Percentiles rank a stretch among this genome's conserved stretches.
phyloP scores from a whole-genome alignment of 2,113 vertebrate species.

The Dermatemys mawii region DNA sequence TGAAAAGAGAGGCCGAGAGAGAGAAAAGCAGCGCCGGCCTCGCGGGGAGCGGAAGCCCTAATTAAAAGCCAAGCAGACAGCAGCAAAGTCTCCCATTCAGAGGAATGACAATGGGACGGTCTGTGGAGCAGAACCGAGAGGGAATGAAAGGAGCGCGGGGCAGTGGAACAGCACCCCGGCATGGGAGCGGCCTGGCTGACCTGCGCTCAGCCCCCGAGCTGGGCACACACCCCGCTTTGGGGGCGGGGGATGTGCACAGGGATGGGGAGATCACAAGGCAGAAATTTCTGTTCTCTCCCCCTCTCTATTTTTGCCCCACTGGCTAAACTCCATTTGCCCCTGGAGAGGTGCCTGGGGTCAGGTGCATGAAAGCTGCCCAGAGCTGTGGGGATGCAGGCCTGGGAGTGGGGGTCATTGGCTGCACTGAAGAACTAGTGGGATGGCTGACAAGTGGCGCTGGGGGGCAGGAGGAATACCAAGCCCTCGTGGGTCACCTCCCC shows the following conservation, averaged over 20 bases:
- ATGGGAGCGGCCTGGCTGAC: slow-evolving; percentile 9
- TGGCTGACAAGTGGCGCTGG: background rate
- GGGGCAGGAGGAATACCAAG: background rate
- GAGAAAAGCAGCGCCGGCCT: slow-evolving; percentile 45
- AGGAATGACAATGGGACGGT: slow-evolving; percentile 79
- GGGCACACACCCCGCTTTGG: background rate
- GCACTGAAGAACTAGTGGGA: background rate
- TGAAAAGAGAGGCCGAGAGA: slow-evolving; percentile 56
- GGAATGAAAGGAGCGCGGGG: slow-evolving; percentile 79
- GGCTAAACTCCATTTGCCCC: slow-evolving; percentile 24
- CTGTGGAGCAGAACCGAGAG: slow-evolving; percentile 83
- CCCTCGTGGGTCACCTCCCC: slow-evolving; percentile 68
- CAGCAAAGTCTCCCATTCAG: slow-evolving; percentile 85
- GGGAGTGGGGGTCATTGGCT: background rate
- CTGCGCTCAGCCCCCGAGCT: background rate
- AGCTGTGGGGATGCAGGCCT: background rate
- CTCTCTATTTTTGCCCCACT: background rate
- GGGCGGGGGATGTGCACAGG: background rate
- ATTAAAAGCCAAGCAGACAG: slow-evolving; percentile 84
- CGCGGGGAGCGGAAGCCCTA: slow-evolving; percentile 82
- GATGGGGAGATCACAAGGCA: background rate
- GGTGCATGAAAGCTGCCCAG: background rate
- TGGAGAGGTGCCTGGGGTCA: background rate
- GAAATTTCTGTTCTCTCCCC: background rate
- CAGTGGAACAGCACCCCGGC: slow-evolving; percentile 49